Evolutionary conservation across 2,797 vertebrate genomes (phyloP), one percentile per base, ranked within the genome.

Genomic region (Tolypeutes matacus): DNA sequence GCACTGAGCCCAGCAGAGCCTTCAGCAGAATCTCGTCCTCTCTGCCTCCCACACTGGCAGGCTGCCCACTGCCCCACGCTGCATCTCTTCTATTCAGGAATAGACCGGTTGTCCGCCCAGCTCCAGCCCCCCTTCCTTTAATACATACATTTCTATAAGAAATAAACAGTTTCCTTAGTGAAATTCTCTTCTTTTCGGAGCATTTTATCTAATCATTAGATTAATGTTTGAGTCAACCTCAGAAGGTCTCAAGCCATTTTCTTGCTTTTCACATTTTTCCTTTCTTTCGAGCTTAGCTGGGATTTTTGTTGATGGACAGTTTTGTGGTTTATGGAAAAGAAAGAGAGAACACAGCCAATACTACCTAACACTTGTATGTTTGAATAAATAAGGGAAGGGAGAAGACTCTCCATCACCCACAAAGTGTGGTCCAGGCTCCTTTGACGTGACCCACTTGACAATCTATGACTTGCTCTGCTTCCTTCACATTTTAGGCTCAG

Each of bases 371-470:
- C 2, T n/a, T 51, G 14, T 25, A 1, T 34, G 31, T 49, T 64
- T 42, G 49, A 77, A 82, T 20, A 77, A 46, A 46, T 29, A 13
- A 67, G 10, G 31, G n/a, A 3, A 18, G 25, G 15, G 7, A 29
- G 70, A 42, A 51, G 27, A 27, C 46, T 72, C 25, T 78, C 31
- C 42, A 1, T 62, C n/a, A 27, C 20, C 2, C 7, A 5, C 13
- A 70, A 53, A 49, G 49, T 11, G n/a, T 7, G 39, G 8, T 9
- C 14, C 12, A 13, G 4, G 39, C 18, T 58, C 42, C 34, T 49
- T 1, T 7, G 46, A n/a, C 0, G 0, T 23, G 82, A 36, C n/a
- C 5, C 29, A 2, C 25, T 25, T 11, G 11, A 56, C 49, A 25
- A n/a, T 62, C 46, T 5, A 1, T 69, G 27, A n/a, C 8, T 11